Evolutionary conservation across 1,140 invertebrate genomes (phyloP).

Genomic region (Papilio polyxenes): DNA sequence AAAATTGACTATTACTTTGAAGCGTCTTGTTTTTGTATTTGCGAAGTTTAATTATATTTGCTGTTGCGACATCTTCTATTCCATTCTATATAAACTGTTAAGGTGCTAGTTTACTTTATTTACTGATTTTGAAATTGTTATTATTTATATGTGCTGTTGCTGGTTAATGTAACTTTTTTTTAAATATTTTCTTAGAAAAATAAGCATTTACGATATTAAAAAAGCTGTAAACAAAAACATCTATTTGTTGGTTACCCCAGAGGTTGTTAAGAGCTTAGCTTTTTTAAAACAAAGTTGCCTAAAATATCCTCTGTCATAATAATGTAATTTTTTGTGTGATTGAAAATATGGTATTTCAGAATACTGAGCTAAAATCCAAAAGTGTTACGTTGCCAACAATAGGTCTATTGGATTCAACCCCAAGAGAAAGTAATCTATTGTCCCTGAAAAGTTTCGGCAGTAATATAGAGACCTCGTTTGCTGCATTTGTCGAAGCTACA

Average conservation of each 20-base stretch:
- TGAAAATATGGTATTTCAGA: conserved; percentile 44
- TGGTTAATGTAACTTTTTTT: background rate
- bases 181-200: background rate
- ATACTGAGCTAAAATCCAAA: conserved; percentile 46
- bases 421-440: conserved; percentile 56
- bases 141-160: background rate
- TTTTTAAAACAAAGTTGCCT: no score
- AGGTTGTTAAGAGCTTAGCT: no score
- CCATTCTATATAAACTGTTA: background rate
- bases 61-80: background rate
- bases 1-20: background rate
- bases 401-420: conserved; percentile 54
- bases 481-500: conserved; percentile 45
- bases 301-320: no score
- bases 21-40: background rate
- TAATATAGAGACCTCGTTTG: conserved; percentile 50
- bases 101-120: no score
- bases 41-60: conserved; percentile 6
- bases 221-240: no score
- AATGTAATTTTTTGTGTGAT: background rate
- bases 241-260: no score
- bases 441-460: conserved; percentile 53
- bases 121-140: no score
- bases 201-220: no score
- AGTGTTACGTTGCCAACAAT: conserved; percentile 46